Conservation (phyloP, 1,140 invertebrate genomes). For the Scaptomyza hsui region DNA sequence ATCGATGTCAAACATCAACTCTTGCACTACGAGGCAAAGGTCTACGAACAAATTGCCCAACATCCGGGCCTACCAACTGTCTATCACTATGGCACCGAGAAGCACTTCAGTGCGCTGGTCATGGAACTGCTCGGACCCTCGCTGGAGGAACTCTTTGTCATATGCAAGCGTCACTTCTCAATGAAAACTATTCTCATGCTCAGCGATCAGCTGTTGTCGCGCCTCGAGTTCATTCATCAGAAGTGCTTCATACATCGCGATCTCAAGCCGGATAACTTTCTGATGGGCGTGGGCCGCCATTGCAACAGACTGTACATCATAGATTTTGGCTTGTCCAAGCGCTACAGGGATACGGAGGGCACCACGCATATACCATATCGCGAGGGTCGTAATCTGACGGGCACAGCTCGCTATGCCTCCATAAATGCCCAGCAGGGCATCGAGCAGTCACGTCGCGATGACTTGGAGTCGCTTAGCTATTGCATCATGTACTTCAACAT, state of each 20-base stretch:
- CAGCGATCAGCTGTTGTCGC: conserved; percentile 98
- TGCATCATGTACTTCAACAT: conserved; percentile 99
- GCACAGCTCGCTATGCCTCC: conserved; percentile 89
- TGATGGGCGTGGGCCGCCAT: conserved; percentile 98
- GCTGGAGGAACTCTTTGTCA: conserved; percentile 99
- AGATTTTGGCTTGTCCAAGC: conserved; percentile 99
- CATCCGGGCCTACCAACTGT: conserved; percentile 95
- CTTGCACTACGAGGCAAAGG: conserved; percentile 99
- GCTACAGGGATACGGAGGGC: conserved; percentile 95
- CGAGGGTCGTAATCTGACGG: conserved; percentile 99
- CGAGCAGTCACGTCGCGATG: conserved; percentile 95
- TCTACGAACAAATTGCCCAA: conserved; percentile 98
- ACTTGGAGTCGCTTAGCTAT: conserved; percentile 98
- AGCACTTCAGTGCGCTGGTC: conserved; percentile 99
- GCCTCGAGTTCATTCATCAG: conserved; percentile 98
- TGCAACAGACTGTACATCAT: conserved; percentile 97
- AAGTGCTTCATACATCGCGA: conserved; percentile 99
- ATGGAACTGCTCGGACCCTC: conserved; percentile 99
- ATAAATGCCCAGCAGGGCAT: conserved; percentile 91
- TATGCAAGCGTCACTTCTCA: conserved; percentile 97
- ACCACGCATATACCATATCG: conserved; percentile 97
- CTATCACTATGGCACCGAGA: conserved; percentile 98
- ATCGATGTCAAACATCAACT: conserved; percentile 99
- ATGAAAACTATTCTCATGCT: conserved; percentile 98
- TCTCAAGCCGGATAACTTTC: conserved; percentile 99